Base-by-base conservation (phyloP, 1,140 invertebrate species). In the Cydia fagiglandana region DNA sequence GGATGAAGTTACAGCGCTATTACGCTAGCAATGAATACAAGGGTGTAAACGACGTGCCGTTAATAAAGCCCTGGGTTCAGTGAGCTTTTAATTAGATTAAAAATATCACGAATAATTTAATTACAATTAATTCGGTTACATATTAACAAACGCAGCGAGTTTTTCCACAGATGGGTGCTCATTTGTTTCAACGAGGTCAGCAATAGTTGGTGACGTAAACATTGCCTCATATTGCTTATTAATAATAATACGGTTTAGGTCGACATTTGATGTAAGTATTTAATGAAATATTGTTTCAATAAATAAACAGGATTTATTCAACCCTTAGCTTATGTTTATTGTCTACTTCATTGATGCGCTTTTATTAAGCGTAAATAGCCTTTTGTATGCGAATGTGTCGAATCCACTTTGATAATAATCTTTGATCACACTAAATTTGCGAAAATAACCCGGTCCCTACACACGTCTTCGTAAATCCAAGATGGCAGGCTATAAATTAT, bases 401-500 rank as follows among this genome's bases (percentile, higher is more conserved):
- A 53, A 53, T 53, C 15, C 50, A 53, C 50, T 53, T 61, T 10
- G 15, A 20, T 24, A 61, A 61, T 61, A 24, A 61, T 61, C 56
- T 17, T 17, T 61, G n/a, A 61, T 61, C 56, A 61, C 56, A 61
- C n/a, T 61, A 61, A 61, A 61, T n/a, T 17, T 56, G 56, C 17
- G 20, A 61, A 61, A 20, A 61, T 7, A 61, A 61, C 56, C 56
- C 56, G 20, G 53, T 56, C 4, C 53, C 53, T 56, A 10, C 15
- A 68, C 30, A 68, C n/a, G 30, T 68, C 64, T 68, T 70, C 34
- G 30, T 70, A 38, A 41, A 38, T 70, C 66, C 66, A 38, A 17
- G 66, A 38, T 38, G 34, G 30, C 61, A 17, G 74, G 30, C 75
- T 66, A 76, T 90, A 88, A 90, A 90, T 90, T 88, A 90, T 88